Percentiles rank a stretch among this genome's conserved stretches.
phyloP scores from a whole-genome alignment of 2,797 vertebrate genomes.

The Catostomus latipinnis region DNA sequence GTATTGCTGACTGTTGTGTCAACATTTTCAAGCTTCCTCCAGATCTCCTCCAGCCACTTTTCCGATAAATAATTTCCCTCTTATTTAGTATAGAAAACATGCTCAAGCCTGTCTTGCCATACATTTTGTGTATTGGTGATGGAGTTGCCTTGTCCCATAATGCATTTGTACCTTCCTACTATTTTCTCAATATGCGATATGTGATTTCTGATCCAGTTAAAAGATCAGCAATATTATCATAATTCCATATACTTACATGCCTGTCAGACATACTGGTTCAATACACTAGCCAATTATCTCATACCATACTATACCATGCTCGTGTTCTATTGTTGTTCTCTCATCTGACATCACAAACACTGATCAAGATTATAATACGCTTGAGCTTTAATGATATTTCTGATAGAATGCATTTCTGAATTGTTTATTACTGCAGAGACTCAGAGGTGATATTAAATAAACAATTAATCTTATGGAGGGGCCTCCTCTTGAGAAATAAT shows the following conservation, averaged over 20 bases:
- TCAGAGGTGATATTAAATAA: slow-evolving; percentile 47
- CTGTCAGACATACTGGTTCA: background rate
- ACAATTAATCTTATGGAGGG: slow-evolving; percentile 50
- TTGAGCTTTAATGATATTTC: slow-evolving; percentile 7
- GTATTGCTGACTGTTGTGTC: slow-evolving; percentile 62
- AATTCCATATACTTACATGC: slow-evolving; percentile 6
- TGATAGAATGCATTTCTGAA: slow-evolving; percentile 47
- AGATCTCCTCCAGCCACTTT: no score
- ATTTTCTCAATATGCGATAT: slow-evolving; percentile 4
- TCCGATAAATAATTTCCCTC: slow-evolving; percentile 43
- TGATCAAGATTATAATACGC: slow-evolving; percentile 41
- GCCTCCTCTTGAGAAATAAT: slow-evolving; percentile 55
- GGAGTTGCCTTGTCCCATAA: background rate
- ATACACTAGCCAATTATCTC: background rate
- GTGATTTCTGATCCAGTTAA: background rate
- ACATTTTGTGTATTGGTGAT: background rate
- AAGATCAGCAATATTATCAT: background rate
- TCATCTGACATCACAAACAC: slow-evolving; percentile 35
- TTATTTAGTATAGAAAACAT: slow-evolving; percentile 35
- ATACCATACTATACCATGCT: background rate
- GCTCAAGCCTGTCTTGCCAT: background rate
- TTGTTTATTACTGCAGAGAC: slow-evolving; percentile 56
- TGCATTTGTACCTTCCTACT: background rate
- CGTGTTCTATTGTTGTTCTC: background rate
- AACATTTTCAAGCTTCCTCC: slow-evolving; percentile 49